Conservation (phyloP, 2,113 vertebrate species). For the Leptocoma aspasia region DNA sequence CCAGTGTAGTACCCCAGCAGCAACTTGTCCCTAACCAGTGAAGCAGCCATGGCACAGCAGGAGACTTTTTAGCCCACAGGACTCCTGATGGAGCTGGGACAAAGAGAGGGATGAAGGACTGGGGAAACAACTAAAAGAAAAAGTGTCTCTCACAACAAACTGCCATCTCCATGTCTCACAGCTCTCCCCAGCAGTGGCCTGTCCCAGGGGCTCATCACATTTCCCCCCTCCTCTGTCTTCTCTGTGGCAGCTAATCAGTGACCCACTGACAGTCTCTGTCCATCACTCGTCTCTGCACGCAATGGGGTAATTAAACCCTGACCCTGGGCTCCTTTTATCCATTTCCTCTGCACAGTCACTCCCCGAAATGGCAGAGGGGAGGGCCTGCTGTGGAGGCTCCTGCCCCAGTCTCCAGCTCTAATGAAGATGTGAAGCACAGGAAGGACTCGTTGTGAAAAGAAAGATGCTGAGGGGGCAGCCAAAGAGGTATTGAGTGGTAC, state of each 20-base stretch:
- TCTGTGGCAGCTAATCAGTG: conserved; percentile 19
- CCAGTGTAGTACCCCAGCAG: not conserved
- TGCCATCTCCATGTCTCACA: not conserved
- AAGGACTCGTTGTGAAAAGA: not conserved
- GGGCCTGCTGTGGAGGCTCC: not conserved
- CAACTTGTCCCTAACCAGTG: not conserved
- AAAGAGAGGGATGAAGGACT: not conserved
- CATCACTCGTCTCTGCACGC: conserved; percentile 54
- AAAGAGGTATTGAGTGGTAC: not conserved
- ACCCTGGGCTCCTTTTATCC: conserved; percentile 62
- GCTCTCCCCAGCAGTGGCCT: not conserved
- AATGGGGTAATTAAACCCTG: conserved; percentile 74
- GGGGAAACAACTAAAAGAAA: not conserved
- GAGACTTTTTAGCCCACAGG: not conserved
- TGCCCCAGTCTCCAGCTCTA: conserved; percentile 7
- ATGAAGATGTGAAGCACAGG: not conserved
- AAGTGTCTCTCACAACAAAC: not conserved
- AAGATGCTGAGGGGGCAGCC: not conserved
- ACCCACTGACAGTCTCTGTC: conserved; percentile 58
- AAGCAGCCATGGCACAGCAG: not conserved
- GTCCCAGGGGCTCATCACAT: not conserved
- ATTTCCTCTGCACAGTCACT: conserved; percentile 61
- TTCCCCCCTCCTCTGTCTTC: not conserved
- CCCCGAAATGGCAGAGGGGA: not conserved
- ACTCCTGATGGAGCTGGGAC: not conserved